Evolutionary conservation across 2,888 invertebrate species (phyloP), one percentile per base, ranked within the genome.

Genomic region (Mythimna impura): DNA sequence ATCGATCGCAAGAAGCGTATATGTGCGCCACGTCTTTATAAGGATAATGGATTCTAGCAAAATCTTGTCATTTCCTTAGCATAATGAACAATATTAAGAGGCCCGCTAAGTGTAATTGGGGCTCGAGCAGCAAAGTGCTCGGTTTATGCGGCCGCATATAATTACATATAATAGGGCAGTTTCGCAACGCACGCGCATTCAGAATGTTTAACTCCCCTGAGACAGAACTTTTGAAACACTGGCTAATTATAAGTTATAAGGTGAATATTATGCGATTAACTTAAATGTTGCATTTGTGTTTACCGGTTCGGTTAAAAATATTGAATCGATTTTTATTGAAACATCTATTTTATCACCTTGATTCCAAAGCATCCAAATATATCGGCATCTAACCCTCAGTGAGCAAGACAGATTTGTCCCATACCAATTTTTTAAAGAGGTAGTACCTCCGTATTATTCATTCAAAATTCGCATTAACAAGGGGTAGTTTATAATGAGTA

Each of bases 41-140:
- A 89, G 90, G 91, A 91, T 93, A 92, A 93, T 93, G 90, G 88
- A 89, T 93, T 93, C 91, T 91, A 92, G 92, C 89, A 92, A 93
- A 94, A 93, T 93, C 91, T 93, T 91, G 92, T 91, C 92, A 92
- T 94, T 95, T 94, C 92, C 93, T 93, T 92, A 92, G 88, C 90
- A 92, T 94, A 94, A 95, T 95, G 93, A 94, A 95, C 92, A 93
- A 95, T 94, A 95, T 94, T 95, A 94, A 94, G 93, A 93, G 91
- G 88, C 86, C 91, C 90, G 91, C 92, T 93, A 93, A 93, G 92
- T 93, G 90, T 94, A 94, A 95, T 94, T 94, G 94, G 92, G 91
- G 91, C 90, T 90, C 89, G 92, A 90, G 90, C 92, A 93, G 93
- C 92, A 90, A 93, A 94, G 91, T 93, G 93, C 91, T 92, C 92